Evolutionary conservation across 2,888 invertebrate species (phyloP).

Genomic region (Phengaris alcon): DNA sequence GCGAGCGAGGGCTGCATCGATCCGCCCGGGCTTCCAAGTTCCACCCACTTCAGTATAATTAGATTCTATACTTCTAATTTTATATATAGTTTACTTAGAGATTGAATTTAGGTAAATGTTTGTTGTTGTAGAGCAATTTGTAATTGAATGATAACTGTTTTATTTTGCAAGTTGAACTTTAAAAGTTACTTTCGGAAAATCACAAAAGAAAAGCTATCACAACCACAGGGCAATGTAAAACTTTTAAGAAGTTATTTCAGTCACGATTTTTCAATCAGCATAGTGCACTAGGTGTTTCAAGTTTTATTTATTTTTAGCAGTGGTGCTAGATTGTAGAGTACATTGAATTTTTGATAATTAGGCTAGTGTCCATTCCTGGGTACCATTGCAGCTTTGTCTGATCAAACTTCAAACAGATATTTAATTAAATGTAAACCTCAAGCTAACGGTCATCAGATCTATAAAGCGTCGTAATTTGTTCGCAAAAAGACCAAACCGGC

Average conservation of each 20-base stretch:
- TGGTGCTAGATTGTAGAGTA: too few species aligned
- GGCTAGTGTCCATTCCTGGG: too few species aligned
- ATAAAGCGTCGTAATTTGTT: constrained; percentile 40
- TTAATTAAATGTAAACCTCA: neutral
- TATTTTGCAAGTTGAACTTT: too few species aligned
- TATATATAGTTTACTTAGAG: constrained; percentile 49
- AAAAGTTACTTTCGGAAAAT: too few species aligned
- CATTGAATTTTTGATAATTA: too few species aligned
- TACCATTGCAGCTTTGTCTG: neutral
- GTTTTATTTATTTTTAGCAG: too few species aligned
- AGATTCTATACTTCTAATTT: constrained; percentile 30
- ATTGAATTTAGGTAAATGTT: constrained; percentile 30
- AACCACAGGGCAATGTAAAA: too few species aligned
- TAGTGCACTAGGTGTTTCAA: too few species aligned
- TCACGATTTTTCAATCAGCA: too few species aligned
- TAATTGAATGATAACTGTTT: too few species aligned
- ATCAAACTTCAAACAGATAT: neutral
- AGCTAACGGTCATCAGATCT: constrained; percentile 21
- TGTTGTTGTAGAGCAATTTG: neutral
- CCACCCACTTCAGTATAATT: constrained; percentile 38
- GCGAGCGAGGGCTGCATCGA: constrained; percentile 56
- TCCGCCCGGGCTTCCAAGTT: constrained; percentile 54
- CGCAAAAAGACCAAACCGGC: constrained; percentile 48
- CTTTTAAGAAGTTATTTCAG: too few species aligned
- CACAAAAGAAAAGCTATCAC: too few species aligned